phyloP scores from a whole-genome alignment of 2,888 invertebrate species.

The Spatulosminthurus flaviceps region DNA sequence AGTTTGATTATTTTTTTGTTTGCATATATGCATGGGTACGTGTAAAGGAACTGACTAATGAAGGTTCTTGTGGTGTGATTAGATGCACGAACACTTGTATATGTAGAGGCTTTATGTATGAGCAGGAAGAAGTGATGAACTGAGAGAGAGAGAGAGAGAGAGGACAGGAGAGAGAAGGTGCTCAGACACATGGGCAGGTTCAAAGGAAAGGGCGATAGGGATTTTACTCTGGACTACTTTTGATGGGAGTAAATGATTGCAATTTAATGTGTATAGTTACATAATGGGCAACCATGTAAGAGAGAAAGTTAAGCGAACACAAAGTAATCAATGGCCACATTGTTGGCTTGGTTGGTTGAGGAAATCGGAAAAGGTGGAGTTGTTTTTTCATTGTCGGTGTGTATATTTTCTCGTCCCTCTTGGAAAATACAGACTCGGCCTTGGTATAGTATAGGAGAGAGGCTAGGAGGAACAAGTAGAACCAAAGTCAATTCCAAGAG shows the following conservation, averaged over 20 bases:
- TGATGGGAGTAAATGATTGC: no score
- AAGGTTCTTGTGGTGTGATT: no score
- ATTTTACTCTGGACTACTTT: no score
- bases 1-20: no score
- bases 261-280: neutral
- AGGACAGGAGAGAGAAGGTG: neutral
- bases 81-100: no score
- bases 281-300: conserved; percentile 15
- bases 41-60: no score
- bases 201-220: no score
- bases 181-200: neutral
- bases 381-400: conserved; percentile 36
- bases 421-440: no score
- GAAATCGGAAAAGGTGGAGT: conserved; percentile 38
- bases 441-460: no score
- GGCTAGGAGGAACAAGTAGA: no score
- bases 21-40: no score
- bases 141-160: neutral
- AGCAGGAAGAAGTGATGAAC: neutral
- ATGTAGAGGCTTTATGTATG: no score
- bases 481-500: conserved; percentile 34
- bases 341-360: conserved; percentile 27
- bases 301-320: conserved; percentile 17
- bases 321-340: conserved; percentile 37
- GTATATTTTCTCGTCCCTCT: neutral